Base-by-base conservation (phyloP, 2,888 invertebrate genomes). In the Apotomis betuletana region DNA sequence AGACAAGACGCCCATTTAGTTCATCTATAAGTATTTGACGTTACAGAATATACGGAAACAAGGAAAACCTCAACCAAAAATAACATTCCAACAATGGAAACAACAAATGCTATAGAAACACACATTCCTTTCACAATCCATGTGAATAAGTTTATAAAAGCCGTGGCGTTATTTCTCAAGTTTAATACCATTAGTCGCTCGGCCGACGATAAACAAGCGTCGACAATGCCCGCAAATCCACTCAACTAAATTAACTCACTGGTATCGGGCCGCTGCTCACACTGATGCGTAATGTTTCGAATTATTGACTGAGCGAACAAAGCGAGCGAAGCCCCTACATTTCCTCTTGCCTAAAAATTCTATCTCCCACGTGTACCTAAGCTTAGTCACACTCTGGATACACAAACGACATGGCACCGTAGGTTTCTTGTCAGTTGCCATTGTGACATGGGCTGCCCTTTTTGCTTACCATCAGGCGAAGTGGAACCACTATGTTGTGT, bases 231-330 rank as follows among this genome's bases (percentile, higher is more conserved):
- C 87, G 85, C 83, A 83, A 87, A 90, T 87, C 92, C 92, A 93
- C 92, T 93, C 91, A 89, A 88, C 88, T 88, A 92, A 92, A 92
- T 92, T 92, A 92, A 93, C 92, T 88, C 86, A 84, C 84, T 77
- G 79, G 83, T 85, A 85, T 85, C 81, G 80, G 85, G 78, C 71
- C 52, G 76, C 10, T 62, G 73, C 46, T 88, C 74, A 86, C 85
- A 90, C 78, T 74, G 83, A 58, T 10, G 10, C 67, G 81, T 79
- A 76, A 74, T 65, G 10, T 9, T 1, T 3, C 49, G 9, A 49
- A 36, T 2, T 27, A 36, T 2, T 27, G 27, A 27, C 27, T 2
- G 27, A 27, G 27, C 27, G 27, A 27, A 27, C 27, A 27, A 27
- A 27, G 27, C 27, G 27, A 27, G 27, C 1, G 2, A 27, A 27